These are phyloP conservation scores for Abrostola triplasia DNA, from an alignment of 2,888 invertebrate species.

Conservation along the genomic window DNA sequence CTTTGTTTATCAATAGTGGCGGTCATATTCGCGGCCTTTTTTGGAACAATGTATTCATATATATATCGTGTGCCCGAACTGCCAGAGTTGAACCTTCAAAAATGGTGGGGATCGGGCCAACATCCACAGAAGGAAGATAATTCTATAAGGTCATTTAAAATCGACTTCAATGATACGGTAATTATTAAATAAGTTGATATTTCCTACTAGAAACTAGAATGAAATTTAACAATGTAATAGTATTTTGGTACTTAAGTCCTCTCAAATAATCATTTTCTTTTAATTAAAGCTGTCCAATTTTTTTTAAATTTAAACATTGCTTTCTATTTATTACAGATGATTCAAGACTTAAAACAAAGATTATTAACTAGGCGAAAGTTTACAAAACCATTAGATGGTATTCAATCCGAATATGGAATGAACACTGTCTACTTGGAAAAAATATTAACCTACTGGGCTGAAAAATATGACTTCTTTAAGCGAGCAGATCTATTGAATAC, in stretches of 20 bases:
- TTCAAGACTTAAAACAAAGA: constrained; percentile 89
- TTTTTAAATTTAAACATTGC: neutral
- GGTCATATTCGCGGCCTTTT: constrained; percentile 61
- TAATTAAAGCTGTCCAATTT: neutral
- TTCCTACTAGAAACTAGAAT: no score
- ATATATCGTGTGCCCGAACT: constrained; percentile 61
- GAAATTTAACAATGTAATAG: no score
- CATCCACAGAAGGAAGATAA: constrained; percentile 67
- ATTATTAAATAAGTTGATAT: no score
- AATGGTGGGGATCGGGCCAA: constrained; percentile 79
- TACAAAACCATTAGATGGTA: constrained; percentile 90
- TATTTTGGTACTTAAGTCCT: no score
- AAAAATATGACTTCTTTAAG: constrained; percentile 90
- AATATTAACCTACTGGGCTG: constrained; percentile 93
- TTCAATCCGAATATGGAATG: constrained; percentile 94
- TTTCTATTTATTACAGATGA: constrained; percentile 69
- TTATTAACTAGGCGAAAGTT: constrained; percentile 85
- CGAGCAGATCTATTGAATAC: constrained; percentile 91
- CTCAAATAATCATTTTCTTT: no score
- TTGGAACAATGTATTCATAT: constrained; percentile 61
- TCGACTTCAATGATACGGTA: constrained; percentile 81
- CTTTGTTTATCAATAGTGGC: constrained; percentile 55
- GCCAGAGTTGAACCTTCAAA: constrained; percentile 72
- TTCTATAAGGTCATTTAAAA: constrained; percentile 73
- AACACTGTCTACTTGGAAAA: constrained; percentile 91